Evolutionary conservation across 2,797 vertebrate genomes (phyloP).

Genomic region (Synanceia verrucosa): DNA sequence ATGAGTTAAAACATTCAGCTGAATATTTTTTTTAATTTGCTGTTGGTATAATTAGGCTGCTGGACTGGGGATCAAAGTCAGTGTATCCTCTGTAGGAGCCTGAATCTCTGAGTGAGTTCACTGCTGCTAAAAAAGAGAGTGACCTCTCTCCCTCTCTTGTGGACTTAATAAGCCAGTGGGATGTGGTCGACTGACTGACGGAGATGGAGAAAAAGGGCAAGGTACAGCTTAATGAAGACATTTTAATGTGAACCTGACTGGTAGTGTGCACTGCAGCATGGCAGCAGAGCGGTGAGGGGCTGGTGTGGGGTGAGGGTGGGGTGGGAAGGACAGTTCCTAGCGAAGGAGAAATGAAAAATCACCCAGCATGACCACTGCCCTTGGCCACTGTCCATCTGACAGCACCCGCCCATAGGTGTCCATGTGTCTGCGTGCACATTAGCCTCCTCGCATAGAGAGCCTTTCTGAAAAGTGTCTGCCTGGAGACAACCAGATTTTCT

Average conservation of each 20-base stretch:
- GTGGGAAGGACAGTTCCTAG: constrained; percentile 40
- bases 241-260: constrained; percentile 59
- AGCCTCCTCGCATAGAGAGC: background rate
- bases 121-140: constrained; percentile 26
- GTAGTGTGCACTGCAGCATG: constrained; percentile 54
- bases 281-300: constrained; percentile 25
- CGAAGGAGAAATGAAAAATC: constrained; percentile 64
- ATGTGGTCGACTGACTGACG: constrained; percentile 19
- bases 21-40: background rate
- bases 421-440: constrained; percentile 31
- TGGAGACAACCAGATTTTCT: constrained; percentile 25
- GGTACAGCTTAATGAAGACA: constrained; percentile 53
- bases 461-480: constrained; percentile 11
- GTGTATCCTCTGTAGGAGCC: constrained; percentile 8
- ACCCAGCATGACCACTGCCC: constrained; percentile 70
- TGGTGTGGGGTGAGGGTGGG: no score
- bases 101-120: constrained; percentile 36
- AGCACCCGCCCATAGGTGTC: constrained; percentile 36
- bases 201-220: background rate
- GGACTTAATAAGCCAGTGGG: constrained; percentile 27
- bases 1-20: constrained; percentile 28
- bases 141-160: constrained; percentile 23
- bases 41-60: constrained; percentile 44
- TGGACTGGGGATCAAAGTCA: constrained; percentile 49
- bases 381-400: constrained; percentile 66